Evolutionary conservation across 1,140 invertebrate genomes (phyloP).

Genomic region (Plectrocnemia conspersa): DNA sequence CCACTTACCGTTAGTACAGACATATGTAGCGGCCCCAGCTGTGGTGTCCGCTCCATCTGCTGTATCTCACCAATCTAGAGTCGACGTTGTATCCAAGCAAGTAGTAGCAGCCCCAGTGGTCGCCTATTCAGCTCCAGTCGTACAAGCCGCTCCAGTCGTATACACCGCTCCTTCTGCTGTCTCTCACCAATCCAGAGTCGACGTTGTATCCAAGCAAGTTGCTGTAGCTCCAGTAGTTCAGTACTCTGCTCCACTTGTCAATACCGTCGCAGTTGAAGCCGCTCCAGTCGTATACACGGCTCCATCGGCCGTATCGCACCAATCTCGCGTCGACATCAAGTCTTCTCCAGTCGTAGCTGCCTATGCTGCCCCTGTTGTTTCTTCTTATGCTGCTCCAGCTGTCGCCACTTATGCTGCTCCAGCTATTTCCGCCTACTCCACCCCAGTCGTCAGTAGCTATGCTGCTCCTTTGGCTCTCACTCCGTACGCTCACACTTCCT

Average conservation of each 20-base stretch:
- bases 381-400: constrained; percentile 37
- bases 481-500: constrained; percentile 43
- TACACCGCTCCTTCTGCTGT: constrained; percentile 40
- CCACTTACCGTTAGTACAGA: constrained; percentile 41
- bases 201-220: constrained; percentile 40
- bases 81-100: constrained; percentile 38
- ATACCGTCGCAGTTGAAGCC: constrained; percentile 32
- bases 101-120: constrained; percentile 19
- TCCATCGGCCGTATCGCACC: constrained; percentile 41
- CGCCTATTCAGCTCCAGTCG: constrained; percentile 37
- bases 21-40: constrained; percentile 37
- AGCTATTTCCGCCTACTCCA: constrained; percentile 38
- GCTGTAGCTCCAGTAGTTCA: constrained; percentile 36
- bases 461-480: constrained; percentile 40
- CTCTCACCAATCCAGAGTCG: constrained; percentile 42
- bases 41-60: constrained; percentile 27
- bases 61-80: constrained; percentile 34
- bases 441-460: constrained; percentile 28
- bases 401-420: constrained; percentile 34
- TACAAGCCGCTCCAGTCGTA: constrained; percentile 31
- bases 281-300: constrained; percentile 37
- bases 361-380: constrained; percentile 30
- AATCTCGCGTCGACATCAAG: constrained; percentile 42
- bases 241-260: neutral
- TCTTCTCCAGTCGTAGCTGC: constrained; percentile 25